phyloP scores from a whole-genome alignment of 2,888 invertebrate species.

The Noctua janthina region DNA sequence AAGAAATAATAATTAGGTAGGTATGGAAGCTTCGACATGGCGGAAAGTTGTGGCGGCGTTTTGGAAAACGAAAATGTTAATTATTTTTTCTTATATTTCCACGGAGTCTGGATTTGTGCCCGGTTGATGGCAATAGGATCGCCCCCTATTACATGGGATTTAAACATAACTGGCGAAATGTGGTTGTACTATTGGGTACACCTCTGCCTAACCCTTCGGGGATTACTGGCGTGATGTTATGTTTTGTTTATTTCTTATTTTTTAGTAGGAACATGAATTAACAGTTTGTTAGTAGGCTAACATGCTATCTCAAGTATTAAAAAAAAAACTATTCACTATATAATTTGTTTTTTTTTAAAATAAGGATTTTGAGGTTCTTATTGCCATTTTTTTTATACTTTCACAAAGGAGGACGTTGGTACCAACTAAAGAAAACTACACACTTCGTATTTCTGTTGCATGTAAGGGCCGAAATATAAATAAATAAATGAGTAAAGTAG shows the following conservation, averaged over 20 bases:
- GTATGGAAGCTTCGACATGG: background rate
- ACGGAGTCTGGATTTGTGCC: too few species aligned
- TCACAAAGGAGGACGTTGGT: background rate
- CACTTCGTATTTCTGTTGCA: background rate
- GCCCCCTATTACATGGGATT: too few species aligned
- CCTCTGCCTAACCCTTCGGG: too few species aligned
- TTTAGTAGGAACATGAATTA: background rate
- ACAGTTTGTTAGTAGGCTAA: background rate
- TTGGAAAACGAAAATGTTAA: background rate
- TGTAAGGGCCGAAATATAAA: too few species aligned
- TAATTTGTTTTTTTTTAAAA: too few species aligned
- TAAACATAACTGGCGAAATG: too few species aligned
- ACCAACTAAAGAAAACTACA: background rate
- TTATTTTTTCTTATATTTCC: background rate
- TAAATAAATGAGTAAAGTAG: too few species aligned
- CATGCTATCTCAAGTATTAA: background rate
- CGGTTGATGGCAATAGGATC: too few species aligned
- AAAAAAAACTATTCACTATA: too few species aligned
- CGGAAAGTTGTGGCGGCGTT: background rate
- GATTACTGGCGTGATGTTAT: too few species aligned
- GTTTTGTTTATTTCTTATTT: background rate
- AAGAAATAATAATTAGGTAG: conserved; percentile 40
- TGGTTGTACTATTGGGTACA: too few species aligned
- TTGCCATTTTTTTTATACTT: background rate
- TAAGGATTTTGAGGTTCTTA: too few species aligned